Evolutionary conservation across 2,888 invertebrate species (phyloP), one percentile per base, ranked within the genome.

Genomic region (Diarsia dahlii): DNA sequence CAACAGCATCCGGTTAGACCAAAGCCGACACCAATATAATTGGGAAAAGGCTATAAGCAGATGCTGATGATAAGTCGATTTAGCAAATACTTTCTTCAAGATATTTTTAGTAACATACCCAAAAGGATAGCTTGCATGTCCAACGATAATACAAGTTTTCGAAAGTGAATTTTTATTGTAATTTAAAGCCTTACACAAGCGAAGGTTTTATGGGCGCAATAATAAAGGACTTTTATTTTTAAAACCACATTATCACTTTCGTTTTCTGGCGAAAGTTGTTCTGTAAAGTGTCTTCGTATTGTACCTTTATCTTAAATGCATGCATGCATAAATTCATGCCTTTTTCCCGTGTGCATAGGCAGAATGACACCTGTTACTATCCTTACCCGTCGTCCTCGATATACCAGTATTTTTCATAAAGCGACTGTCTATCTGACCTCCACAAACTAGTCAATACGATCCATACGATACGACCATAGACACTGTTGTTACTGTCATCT

Each of bases 141-240:
- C 45, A 60, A 12, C 8, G n/a, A 70, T 18, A 39, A 9, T 56
- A 50, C 45, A 63, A 63, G 63, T 71, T 77, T 77, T 77, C 71
- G 79, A 77, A 77, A 77, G 77, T 78, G 45, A 71, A 10, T 56
- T 77, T 77, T 66, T 78, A 64, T 79, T 71, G 63, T 71, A 56
- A 56, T 64, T 34, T 71, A 77, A 78, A 50, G 45, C 71, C 23
- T 23, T 48, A 0, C 9, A 4, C 34, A 60, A 34, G 71, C 46
- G 63, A 77, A 71, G 79, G 71, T 79, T 71, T 76, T 79, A 79
- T 78, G 45, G 50, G 12, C 48, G n/a, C 13, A 9, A 62, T 54
- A 54, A 46, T 71, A 77, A 64, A 77, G 79, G 79, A 71, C 9
- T 56, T 45, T 64, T 78, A 78, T 77, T 78, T 77, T 78, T 79